Evolutionary conservation across 2,113 vertebrate species (phyloP).

Genomic region (Galeopterus variegatus): DNA sequence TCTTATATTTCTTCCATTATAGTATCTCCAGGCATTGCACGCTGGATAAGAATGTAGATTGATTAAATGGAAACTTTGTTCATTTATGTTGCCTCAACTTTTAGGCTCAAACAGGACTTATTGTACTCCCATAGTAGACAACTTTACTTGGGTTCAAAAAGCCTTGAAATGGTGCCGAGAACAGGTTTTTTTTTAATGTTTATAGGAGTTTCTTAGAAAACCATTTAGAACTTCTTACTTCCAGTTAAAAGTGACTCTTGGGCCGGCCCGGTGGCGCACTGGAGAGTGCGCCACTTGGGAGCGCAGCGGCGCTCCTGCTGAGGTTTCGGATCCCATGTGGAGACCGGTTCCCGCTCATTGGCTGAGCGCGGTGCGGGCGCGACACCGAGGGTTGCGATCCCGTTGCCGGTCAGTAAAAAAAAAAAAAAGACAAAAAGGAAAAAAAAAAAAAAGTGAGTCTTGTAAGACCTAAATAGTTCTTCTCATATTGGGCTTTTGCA

Average conservation of each 20-base stretch:
- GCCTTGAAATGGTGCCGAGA: background rate
- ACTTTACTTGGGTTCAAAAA: background rate
- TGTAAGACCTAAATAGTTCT: background rate
- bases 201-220: slow-evolving; percentile 37
- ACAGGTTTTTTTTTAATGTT: background rate
- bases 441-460: background rate
- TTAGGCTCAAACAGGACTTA: slow-evolving; percentile 46
- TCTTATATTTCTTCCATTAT: slow-evolving; percentile 86
- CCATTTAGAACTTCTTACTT: background rate
- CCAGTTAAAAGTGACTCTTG: background rate
- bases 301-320: no score
- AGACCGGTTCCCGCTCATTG: no score
- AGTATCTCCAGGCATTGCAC: slow-evolving; percentile 59
- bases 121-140: background rate
- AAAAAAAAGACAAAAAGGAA: no score
- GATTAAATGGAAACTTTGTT: slow-evolving; percentile 78
- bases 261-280: no score
- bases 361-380: no score
- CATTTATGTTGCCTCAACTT: slow-evolving; percentile 61
- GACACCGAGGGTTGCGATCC: no score
- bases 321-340: no score
- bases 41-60: slow-evolving; percentile 51
- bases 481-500: background rate
- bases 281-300: no score
- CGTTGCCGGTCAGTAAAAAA: no score